These are phyloP conservation scores for Drosophila leontia DNA, from an alignment of 1,140 invertebrate genomes.

Conservation along the genomic window DNA sequence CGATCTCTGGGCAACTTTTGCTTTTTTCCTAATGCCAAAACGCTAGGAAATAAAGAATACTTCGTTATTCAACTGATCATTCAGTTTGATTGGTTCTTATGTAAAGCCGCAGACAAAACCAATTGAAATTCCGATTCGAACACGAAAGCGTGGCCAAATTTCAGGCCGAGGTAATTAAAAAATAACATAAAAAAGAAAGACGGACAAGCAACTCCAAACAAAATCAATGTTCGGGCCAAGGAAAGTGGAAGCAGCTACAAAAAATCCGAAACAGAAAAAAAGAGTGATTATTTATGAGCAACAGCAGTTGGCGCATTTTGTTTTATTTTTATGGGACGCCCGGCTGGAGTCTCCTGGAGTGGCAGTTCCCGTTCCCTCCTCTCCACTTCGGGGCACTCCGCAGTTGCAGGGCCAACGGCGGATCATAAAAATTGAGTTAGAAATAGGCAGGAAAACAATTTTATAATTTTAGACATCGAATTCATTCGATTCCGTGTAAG, in stretches of 20 bases:
- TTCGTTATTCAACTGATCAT: constrained; percentile 36
- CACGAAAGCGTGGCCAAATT: constrained; percentile 68
- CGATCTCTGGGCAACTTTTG: constrained; percentile 44
- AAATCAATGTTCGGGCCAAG: constrained; percentile 49
- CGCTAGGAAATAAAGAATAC: constrained; percentile 25
- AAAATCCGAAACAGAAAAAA: constrained; percentile 14
- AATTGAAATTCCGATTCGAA: constrained; percentile 63
- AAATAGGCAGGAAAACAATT: constrained; percentile 57
- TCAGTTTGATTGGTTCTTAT: constrained; percentile 51
- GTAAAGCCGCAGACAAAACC: constrained; percentile 46
- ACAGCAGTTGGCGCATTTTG: constrained; percentile 46
- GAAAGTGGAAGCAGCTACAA: constrained; percentile 40
- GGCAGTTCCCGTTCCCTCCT: constrained; percentile 19
- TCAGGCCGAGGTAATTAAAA: constrained; percentile 35
- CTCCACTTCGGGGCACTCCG: constrained; percentile 56
- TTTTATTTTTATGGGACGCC: constrained; percentile 57
- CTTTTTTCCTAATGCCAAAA: constrained; percentile 35
- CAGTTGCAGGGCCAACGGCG: constrained; percentile 27
- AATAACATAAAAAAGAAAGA: constrained; percentile 37
- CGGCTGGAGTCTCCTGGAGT: constrained; percentile 41
- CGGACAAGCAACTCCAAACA: constrained; percentile 38
- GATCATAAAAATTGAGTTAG: constrained; percentile 66
- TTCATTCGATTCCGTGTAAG: constrained; percentile 44
- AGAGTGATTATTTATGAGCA: constrained; percentile 47
- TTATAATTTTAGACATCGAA: constrained; percentile 73